Evolutionary conservation across 2,888 invertebrate species (phyloP).

Genomic region (Metallyticus violacea): DNA sequence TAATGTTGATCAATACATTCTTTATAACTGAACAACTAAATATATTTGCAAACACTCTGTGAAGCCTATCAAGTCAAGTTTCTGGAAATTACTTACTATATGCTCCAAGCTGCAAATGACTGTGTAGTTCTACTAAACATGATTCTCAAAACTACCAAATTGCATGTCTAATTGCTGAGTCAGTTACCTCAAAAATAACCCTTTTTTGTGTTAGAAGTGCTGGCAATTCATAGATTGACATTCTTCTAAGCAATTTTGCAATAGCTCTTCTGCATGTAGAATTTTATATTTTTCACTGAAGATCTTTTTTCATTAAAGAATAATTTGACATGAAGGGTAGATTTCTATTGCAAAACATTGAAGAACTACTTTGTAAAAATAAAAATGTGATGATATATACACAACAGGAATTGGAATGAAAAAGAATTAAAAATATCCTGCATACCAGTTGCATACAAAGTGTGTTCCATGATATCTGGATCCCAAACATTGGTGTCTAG

Average conservation of each 20-base stretch:
- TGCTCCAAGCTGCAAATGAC: neutral
- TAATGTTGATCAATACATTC: neutral
- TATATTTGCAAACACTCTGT: neutral
- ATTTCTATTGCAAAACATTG: neutral
- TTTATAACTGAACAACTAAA: neutral
- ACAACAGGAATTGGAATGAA: neutral
- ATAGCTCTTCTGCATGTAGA: neutral
- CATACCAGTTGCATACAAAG: no score
- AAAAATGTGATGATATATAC: neutral
- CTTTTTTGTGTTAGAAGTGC: neutral
- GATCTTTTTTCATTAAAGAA: neutral
- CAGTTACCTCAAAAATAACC: neutral
- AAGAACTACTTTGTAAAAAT: neutral
- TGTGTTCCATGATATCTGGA: neutral
- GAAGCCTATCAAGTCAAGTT: neutral
- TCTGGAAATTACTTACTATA: neutral
- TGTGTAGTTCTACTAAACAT: neutral
- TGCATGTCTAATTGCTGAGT: neutral
- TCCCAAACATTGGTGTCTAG: neutral
- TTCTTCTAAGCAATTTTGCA: neutral
- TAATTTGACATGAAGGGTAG: neutral
- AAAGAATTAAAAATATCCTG: neutral
- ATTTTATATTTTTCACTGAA: neutral
- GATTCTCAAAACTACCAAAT: neutral
- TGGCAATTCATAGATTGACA: neutral